These are phyloP conservation scores for Tetrao urogallus DNA, from an alignment of 2,113 vertebrate genomes.

Conservation along the genomic window DNA sequence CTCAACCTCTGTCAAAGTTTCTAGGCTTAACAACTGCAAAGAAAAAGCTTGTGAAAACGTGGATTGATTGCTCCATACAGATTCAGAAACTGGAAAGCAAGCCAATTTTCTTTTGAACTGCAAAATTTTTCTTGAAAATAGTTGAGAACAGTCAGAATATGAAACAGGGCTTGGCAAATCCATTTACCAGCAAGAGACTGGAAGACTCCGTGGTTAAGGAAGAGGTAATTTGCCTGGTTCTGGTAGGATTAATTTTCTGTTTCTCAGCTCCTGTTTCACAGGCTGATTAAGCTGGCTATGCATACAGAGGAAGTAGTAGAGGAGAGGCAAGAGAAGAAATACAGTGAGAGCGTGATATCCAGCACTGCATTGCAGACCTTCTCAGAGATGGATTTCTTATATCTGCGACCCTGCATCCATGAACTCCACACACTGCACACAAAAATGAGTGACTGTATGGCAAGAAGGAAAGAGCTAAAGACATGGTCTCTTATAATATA, in stretches of 20 bases:
- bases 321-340: background rate
- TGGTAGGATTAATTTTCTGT: background rate
- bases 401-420: background rate
- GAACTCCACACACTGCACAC: fast-evolving
- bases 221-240: background rate
- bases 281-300: background rate
- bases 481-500: background rate
- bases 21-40: background rate
- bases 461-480: background rate
- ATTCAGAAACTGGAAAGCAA: background rate
- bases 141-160: background rate
- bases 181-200: background rate
- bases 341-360: background rate
- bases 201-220: background rate
- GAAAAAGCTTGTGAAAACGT: background rate
- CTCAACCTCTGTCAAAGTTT: background rate
- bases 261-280: background rate
- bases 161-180: background rate
- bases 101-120: background rate
- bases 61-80: background rate
- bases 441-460: background rate
- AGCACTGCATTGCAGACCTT: background rate
- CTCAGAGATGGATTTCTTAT: background rate
- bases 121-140: constrained; percentile 11
- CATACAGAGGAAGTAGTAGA: background rate